phyloP scores from a whole-genome alignment of 2,797 vertebrate species.

The Hippopotamyrus pictus region DNA sequence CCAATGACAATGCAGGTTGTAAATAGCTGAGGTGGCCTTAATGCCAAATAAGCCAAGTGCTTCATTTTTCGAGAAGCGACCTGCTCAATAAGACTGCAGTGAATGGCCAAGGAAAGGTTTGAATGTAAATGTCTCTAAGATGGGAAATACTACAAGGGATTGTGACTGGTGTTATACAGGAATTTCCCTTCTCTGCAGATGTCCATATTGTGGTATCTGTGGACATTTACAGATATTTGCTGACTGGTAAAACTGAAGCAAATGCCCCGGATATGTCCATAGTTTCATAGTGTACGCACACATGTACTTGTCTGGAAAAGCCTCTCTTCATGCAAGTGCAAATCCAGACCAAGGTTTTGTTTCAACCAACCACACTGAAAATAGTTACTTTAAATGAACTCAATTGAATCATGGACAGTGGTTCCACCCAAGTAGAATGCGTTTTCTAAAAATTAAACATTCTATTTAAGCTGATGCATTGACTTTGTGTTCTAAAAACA shows the following conservation, averaged over 20 bases:
- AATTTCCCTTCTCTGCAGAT: not conserved
- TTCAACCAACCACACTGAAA: no score
- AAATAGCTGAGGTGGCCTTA: not conserved
- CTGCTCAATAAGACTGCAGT: not conserved
- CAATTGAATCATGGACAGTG: not conserved
- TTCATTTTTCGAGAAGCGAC: not conserved
- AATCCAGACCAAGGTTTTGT: no score
- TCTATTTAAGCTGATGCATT: not conserved
- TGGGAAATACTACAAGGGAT: not conserved
- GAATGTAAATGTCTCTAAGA: not conserved
- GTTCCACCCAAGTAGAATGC: not conserved
- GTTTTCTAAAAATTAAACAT: not conserved
- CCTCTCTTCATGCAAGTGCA: not conserved
- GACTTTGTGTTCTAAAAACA: not conserved
- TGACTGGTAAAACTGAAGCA: not conserved
- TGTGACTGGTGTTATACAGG: not conserved
- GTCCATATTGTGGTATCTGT: not conserved
- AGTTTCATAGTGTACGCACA: not conserved
- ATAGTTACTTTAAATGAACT: not conserved
- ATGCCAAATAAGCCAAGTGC: not conserved
- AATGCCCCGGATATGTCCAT: not conserved
- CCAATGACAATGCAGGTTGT: not conserved
- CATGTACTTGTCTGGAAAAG: not conserved
- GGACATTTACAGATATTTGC: not conserved
- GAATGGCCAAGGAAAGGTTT: not conserved